Percentiles rank a stretch among this genome's conserved stretches.
Evolutionary conservation across 2,888 invertebrate genomes (phyloP).

Genomic region (Phytoseiulus persimilis): DNA sequence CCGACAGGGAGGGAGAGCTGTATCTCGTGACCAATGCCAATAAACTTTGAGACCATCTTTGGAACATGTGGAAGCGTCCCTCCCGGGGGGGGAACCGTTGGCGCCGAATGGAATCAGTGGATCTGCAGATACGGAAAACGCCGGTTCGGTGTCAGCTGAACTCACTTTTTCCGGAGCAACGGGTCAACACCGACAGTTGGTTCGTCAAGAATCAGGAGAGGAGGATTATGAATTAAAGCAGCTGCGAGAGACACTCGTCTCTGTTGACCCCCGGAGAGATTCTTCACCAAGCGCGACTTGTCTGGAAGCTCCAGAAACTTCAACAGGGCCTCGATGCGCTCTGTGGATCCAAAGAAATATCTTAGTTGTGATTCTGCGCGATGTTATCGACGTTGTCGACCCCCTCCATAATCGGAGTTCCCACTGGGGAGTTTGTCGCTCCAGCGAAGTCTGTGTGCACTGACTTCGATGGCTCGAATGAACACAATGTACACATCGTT

Average conservation of each 20-base stretch:
- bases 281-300: conserved; percentile 46
- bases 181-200: conserved; percentile 90
- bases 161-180: conserved; percentile 55
- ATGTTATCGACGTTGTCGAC: conserved; percentile 45
- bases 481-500: background rate
- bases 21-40: background rate
- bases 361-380: background rate
- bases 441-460: background rate
- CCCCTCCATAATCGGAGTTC: background rate
- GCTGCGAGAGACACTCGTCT: conserved; percentile 83
- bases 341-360: conserved; percentile 19
- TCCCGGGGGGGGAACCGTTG: too few relatives aligned
- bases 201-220: conserved; percentile 80
- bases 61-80: background rate
- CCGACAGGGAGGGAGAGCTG: conserved; percentile 57
- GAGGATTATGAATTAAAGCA: conserved; percentile 84
- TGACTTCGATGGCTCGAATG: background rate
- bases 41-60: background rate
- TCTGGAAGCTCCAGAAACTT: conserved; percentile 51
- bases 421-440: background rate
- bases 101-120: background rate
- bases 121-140: background rate
- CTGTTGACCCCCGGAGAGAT: conserved; percentile 67
- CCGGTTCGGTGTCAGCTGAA: background rate
- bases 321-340: conserved; percentile 50